These are phyloP conservation scores for Hydraecia micacea DNA, from an alignment of 2,888 invertebrate genomes.

Conservation along the genomic window DNA sequence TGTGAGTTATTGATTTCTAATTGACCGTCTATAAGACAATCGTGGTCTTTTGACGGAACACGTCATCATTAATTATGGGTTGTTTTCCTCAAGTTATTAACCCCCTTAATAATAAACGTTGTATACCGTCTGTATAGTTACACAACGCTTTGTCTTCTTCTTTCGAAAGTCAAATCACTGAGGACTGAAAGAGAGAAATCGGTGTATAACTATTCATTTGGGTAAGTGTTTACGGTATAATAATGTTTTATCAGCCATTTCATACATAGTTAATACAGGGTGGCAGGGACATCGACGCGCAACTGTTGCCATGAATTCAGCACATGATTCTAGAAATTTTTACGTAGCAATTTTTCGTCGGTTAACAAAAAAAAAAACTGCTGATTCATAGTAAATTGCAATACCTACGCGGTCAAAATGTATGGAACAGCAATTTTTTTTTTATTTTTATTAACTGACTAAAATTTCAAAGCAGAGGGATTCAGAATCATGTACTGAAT, in stretches of 20 bases:
- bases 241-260: neutral
- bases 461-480: too few relatives aligned
- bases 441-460: too few relatives aligned
- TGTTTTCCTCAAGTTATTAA: conserved; percentile 1
- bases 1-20: conserved; percentile 38
- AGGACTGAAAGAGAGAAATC: too few relatives aligned
- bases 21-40: neutral
- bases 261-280: neutral
- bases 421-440: neutral
- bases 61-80: neutral
- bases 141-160: too few relatives aligned
- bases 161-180: too few relatives aligned
- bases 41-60: neutral
- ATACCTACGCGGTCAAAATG: neutral
- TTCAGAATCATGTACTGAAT: neutral
- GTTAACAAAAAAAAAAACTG: neutral
- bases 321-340: too few relatives aligned
- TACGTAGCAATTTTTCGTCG: neutral
- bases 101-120: too few relatives aligned
- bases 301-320: neutral
- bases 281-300: neutral
- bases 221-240: neutral
- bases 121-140: too few relatives aligned
- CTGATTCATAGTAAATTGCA: neutral
- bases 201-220: too few relatives aligned